Evolutionary conservation across 2,888 invertebrate species (phyloP).

Genomic region (Plebejus melissa): DNA sequence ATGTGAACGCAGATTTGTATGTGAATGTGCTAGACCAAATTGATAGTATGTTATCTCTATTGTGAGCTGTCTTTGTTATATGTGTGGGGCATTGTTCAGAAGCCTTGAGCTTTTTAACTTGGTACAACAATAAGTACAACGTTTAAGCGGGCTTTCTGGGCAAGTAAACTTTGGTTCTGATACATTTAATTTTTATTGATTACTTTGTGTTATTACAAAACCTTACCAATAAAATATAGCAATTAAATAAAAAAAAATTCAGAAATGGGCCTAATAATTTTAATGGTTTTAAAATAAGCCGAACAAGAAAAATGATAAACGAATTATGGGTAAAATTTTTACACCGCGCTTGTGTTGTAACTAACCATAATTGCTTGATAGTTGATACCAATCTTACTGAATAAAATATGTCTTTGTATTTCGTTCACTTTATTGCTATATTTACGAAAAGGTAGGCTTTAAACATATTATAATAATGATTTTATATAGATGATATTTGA

Average conservation of each 20-base stretch:
- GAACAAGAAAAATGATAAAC: background rate
- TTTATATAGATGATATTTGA: constrained; percentile 37
- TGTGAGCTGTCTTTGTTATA: constrained; percentile 47
- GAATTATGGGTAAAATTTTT: no score
- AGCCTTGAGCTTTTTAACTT: constrained; percentile 61
- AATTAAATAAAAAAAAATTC: background rate
- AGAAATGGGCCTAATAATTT: no score
- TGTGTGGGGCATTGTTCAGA: constrained; percentile 47
- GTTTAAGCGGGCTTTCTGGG: background rate
- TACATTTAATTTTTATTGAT: background rate
- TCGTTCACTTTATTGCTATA: no score
- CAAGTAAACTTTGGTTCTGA: background rate
- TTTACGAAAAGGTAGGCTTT: no score
- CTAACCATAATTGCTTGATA: no score
- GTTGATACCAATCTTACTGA: no score
- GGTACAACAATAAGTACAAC: constrained; percentile 58
- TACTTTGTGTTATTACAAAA: background rate
- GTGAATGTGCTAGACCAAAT: constrained; percentile 71
- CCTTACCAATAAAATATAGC: background rate
- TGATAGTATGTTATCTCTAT: constrained; percentile 65
- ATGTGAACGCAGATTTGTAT: constrained; percentile 72
- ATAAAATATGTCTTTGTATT: no score
- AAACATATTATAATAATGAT: background rate
- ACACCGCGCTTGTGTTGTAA: no score
- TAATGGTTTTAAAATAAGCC: background rate